Base-by-base conservation (phyloP, 2,888 invertebrate species). In the Entomobrya proxima region DNA sequence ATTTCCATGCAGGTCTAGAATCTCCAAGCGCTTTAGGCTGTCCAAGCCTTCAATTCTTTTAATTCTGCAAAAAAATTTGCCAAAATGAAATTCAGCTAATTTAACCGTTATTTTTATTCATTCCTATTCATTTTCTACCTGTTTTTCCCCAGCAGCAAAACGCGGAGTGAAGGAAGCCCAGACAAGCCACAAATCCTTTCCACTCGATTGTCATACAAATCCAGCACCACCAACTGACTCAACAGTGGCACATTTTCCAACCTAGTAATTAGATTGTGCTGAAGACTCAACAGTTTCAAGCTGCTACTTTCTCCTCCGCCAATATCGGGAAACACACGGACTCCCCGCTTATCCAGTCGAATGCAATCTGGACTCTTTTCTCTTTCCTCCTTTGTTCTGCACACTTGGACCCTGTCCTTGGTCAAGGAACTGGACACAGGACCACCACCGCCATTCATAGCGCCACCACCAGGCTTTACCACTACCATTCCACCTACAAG, bases 151-250 rank as follows among this genome's bases (percentile, higher is more conserved):
- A 98, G 94, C 88, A 98, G 93, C 81, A 98, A 93, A 15, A 98
- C 98, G 89, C 97, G 93, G 75, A 98, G 93, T 91, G 95, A 96
- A 88, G 95, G 94, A 72, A 98, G 93, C 77, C 95, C 94, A 90
- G 95, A 95, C 86, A 98, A 93, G 81, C 95, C 95, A 82, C 94
- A 94, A 87, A 98, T 95, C 91, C 95, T 95, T 89, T 98, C 98
- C 87, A 98, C 95, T 92, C 98, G 97, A 92, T 98, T 98, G 92
- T 98, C 97, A 91, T 98, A 98, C 83, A 98, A 94, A 92, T 98
- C 98, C 85, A 98, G 94, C 92, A 98, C 98, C 21, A 98, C 97
- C 85, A 98, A 93, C 92, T 95, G 95, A 24, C 94, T 94, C 89
- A 96, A 93, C 90, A 93, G 94, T 6, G 93, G 92, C 2, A 89